Conservation (phyloP, 2,113 vertebrate genomes). For the Chauna torquata region DNA sequence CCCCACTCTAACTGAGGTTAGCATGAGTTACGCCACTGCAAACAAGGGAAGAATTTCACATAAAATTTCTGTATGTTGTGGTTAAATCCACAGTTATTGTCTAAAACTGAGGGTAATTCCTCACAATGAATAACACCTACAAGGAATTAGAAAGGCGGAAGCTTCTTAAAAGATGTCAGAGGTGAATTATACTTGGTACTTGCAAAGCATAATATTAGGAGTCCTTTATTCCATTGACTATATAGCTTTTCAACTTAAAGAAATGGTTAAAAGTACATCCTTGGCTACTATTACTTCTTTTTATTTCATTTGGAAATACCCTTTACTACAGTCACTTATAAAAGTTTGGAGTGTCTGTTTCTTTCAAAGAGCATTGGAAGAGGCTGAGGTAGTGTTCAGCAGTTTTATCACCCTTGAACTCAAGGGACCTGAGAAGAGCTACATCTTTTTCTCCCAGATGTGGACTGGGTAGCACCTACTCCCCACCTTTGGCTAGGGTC, state of each 20-base stretch:
- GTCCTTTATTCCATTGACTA: not conserved
- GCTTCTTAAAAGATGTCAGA: not conserved
- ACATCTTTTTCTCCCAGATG: not conserved
- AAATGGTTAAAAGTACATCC: not conserved
- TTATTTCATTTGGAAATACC: not conserved
- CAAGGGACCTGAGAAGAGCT: not conserved
- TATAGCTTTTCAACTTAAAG: not conserved
- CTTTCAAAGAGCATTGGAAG: accelerated
- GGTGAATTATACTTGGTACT: not conserved
- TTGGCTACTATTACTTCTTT: not conserved
- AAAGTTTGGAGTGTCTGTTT: not conserved
- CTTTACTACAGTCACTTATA: not conserved
- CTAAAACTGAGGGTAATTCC: slow-evolving; percentile 8
- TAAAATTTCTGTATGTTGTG: not conserved
- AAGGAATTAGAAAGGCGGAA: slow-evolving; percentile 1
- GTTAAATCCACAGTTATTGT: not conserved
- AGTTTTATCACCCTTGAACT: not conserved
- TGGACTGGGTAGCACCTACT: not conserved
- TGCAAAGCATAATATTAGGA: not conserved
- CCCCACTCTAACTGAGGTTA: not conserved
- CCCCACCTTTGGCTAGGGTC: not conserved
- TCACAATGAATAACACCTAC: not conserved
- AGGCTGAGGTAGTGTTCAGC: not conserved
- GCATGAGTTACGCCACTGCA: not conserved
- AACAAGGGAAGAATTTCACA: not conserved